Conservation (phyloP, 2,113 vertebrate species). For the Mesembrinibis cayennensis region DNA sequence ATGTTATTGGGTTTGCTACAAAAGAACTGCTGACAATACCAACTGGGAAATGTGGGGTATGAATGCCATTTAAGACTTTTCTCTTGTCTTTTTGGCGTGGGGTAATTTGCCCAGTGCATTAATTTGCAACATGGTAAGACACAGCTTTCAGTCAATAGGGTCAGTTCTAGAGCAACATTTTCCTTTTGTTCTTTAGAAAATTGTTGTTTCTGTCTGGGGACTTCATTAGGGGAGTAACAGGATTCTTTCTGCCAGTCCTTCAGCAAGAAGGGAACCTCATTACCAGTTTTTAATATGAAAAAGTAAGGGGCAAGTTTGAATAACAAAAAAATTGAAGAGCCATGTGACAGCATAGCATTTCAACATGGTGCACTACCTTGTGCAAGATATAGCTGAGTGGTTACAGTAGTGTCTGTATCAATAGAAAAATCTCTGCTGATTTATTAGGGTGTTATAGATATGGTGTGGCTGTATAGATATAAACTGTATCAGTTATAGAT, state of each 20-base stretch:
- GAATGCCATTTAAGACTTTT: neutral
- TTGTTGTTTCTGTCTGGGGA: neutral
- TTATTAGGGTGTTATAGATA: neutral
- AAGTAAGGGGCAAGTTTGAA: neutral
- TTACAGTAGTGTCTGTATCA: neutral
- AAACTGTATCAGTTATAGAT: neutral
- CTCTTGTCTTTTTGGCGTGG: neutral
- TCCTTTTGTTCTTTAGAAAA: constrained; percentile 15
- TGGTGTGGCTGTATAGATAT: neutral
- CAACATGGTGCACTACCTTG: neutral
- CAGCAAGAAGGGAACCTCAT: neutral
- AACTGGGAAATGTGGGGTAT: neutral
- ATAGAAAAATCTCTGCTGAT: neutral
- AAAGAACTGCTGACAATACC: neutral
- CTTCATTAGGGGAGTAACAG: constrained; percentile 36
- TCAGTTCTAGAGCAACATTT: neutral
- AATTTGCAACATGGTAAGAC: constrained; percentile 29
- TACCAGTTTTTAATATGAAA: constrained; percentile 26
- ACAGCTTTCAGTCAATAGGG: neutral
- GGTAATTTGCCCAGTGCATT: constrained; percentile 10
- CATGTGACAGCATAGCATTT: neutral
- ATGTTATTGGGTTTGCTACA: neutral
- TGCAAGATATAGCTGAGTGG: neutral
- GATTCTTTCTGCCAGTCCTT: constrained; percentile 6
- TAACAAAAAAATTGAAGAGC: neutral